Evolutionary conservation across 2,888 invertebrate genomes (phyloP), one percentile per base, ranked within the genome.

Genomic region (Andrena haemorrhoa): DNA sequence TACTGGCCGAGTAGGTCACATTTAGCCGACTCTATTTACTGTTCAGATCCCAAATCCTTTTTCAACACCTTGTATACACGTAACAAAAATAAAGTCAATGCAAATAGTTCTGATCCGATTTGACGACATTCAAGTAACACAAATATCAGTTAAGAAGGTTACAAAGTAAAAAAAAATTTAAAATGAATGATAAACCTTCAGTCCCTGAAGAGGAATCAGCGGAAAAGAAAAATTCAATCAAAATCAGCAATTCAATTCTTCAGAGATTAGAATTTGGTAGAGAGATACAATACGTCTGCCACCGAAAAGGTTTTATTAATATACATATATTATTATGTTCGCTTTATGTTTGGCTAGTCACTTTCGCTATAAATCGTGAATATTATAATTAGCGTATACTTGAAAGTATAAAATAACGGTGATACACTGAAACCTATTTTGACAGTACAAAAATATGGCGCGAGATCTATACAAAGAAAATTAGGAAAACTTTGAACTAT

Each of bases 121-220:
- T 23, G 56, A 26, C 56, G 3, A 10, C 23, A 56, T 56, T 56
- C 56, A 56, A 56, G 56, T 56, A 56, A 56, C 10, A 56, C 23
- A 56, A 56, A 56, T 56, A 56, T 56, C 56, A 7, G 10, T 51
- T 26, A 56, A 20, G 10, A 56, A 56, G 56, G 56, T 56, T 56
- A 56, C 26, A 56, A 56, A 56, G 1, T 10, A 26, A 20, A 56
- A 6, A 6, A 56, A 26, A 56, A 1, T 56, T 56, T 20, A 56
- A 56, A 56, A 56, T 56, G 56, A 26, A 23, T 56, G 3, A 56
- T 4, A 56, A 56, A 23, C 7, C 23, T 23, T 56, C 56, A 56
- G 41, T 16, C 16, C 16, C 16, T 16, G 41, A 41, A 16, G 56
- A 26, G 23, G 23, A 56, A 23, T 10, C 23, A 10, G 12, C 56